Base-by-base conservation (phyloP, 1,140 invertebrate genomes). In the Drosophila sp. region DNA sequence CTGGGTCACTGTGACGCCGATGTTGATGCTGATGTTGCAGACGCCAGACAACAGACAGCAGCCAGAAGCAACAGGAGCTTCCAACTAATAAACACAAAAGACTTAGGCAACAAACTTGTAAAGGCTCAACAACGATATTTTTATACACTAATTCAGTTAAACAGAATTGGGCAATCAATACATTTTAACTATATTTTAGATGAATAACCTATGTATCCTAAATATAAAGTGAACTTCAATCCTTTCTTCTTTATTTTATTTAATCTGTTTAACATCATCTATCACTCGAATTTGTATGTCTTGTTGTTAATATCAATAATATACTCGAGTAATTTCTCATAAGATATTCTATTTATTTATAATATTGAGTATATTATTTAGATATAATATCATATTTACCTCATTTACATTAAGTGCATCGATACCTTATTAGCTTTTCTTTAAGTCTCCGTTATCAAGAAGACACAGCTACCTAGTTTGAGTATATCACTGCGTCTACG, bases 1-100 rank as follows among this genome's bases (percentile, higher is more conserved):
- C 72, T 87, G 79, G 83, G 83, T 87, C 83, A 87, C 72, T 87
- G 71, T 89, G 83, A 45, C 79, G 80, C 78, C 66, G 50, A 16
- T 56, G 40, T n/a, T 18, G 16, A n/a, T n/a, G n/a, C n/a, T n/a
- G n/a, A n/a, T n/a, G n/a, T n/a, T n/a, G n/a, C n/a, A n/a, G n/a
- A n/a, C n/a, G n/a, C n/a, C 45, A n/a, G 51, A 46, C 34, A 46
- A 13, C 21, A 61, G 34, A 29, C n/a, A 46, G 11, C 40, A 43
- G 27, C 32, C 18, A 14, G 27, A 13, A 16, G 41, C 36, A 36
- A 27, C 32, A 64, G 71, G 46, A 76, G 25, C 46, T 27, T 53
- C 25, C 51, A 57, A 11, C 76, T 79, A 78, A 82, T 82, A 78
- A 76, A 61, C 48, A 72, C 70, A 77, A 80, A 84, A 78, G 77